These are phyloP conservation scores for Eristalis pertinax DNA, from an alignment of 2,888 invertebrate genomes.

Conservation along the genomic window DNA sequence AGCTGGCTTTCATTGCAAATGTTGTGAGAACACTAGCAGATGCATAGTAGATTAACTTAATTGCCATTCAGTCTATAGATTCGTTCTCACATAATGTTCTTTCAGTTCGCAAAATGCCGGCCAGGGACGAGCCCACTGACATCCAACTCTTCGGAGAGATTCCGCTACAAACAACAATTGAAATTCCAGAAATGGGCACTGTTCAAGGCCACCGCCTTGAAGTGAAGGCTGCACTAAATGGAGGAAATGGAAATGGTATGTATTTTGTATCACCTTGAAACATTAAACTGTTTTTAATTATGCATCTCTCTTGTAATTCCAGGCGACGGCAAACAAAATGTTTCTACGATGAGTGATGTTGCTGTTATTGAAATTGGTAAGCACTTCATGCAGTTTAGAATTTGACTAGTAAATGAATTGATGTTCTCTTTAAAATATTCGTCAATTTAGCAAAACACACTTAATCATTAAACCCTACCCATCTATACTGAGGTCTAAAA, in stretches of 20 bases:
- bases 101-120: slow-evolving; percentile 45
- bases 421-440: too few species aligned
- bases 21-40: not conserved
- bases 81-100: not conserved
- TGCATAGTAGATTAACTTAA: not conserved
- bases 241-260: slow-evolving; percentile 35
- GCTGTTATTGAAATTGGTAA: slow-evolving; percentile 64
- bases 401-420: not conserved
- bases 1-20: not conserved
- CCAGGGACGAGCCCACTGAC: slow-evolving; percentile 25
- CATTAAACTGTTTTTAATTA: not conserved
- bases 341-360: not conserved
- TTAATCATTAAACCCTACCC: too few species aligned
- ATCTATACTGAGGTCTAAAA: too few species aligned
- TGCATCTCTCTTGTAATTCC: not conserved
- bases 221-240: slow-evolving; percentile 24
- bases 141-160: slow-evolving; percentile 41
- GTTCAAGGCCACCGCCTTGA: slow-evolving; percentile 29
- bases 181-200: slow-evolving; percentile 29
- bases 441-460: too few species aligned
- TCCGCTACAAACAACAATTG: slow-evolving; percentile 42
- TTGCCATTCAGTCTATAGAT: not conserved
- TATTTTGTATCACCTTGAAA: not conserved
- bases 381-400: not conserved
- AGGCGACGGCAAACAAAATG: slow-evolving; percentile 23